Evolutionary conservation across 2,888 invertebrate species (phyloP), one percentile per base, ranked within the genome.

Genomic region (Quadriops clusia): DNA sequence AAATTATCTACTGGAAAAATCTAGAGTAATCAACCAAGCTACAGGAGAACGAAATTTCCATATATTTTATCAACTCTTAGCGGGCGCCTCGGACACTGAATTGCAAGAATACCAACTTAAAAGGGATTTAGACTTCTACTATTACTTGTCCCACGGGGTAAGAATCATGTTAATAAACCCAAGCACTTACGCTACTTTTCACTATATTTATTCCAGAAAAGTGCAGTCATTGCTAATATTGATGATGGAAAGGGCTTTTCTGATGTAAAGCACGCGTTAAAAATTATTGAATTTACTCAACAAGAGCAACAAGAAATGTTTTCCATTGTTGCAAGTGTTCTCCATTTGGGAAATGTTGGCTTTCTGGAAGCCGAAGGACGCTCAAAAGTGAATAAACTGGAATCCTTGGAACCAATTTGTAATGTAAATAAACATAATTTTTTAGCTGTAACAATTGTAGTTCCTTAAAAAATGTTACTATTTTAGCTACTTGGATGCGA

Each of bases 21-120:
- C 89, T 0, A 70, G 91, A 36, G 87, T 91, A 0, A 79, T 89
- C 9, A 78, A 82, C 49, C 90, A 90, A 56, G 76, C 77, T 45
- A 47, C 63, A 0, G 89, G 89, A 0, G 91, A 91, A 58, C 70
- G 89, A 39, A 91, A 89, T 61, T 91, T 90, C 65, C 91, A 91
- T 50, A 77, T 91, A 32, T 91, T 91, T 64, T 90, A 91, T 58
- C 90, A 91, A 54, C 62, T 91, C 29, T 56, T 91, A 36, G 70
- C 74, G 3, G 87, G 89, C 5, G 79, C 76, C 0, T 74, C 71
- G 39, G 74, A 76, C 13, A 67, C 69, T 1, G 58, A 75, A 39
- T 51, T 90, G 43, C 64, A 66, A 27, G 68, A 72, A 28, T 60
- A 87, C 33, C 68, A 71, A 29, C 65, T 91, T 30, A 74, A 75